phyloP scores from a whole-genome alignment of 2,888 invertebrate species.

The Troides aeacus region DNA sequence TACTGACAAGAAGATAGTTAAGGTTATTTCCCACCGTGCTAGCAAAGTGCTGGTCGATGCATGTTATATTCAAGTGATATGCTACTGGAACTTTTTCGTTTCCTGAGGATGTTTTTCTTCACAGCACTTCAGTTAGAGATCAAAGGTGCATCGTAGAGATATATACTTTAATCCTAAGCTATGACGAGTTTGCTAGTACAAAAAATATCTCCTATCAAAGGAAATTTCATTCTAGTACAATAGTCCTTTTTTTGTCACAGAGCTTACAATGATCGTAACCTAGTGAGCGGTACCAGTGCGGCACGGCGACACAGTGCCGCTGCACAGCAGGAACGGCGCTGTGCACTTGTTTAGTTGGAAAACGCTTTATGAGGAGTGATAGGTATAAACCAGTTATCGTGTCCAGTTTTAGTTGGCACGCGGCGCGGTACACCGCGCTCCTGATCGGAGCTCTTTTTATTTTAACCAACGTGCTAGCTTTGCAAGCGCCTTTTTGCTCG shows the following conservation, averaged over 20 bases:
- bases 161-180: too few relatives aligned
- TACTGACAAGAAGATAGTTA: too few relatives aligned
- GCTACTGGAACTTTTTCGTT: too few relatives aligned
- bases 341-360: conserved; percentile 34
- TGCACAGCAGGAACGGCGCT: conserved; percentile 4
- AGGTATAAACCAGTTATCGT: conserved; percentile 10
- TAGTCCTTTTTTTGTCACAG: conserved; percentile 11
- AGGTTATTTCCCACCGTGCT: too few relatives aligned
- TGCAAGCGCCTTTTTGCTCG: conserved; percentile 7
- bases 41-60: too few relatives aligned
- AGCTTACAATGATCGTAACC: conserved; percentile 31
- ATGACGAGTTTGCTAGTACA: too few relatives aligned
- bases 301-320: conserved; percentile 31
- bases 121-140: too few relatives aligned
- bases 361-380: conserved; percentile 33
- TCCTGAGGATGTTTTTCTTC: too few relatives aligned
- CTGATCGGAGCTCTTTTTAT: conserved; percentile 11
- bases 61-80: too few relatives aligned
- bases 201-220: too few relatives aligned
- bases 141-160: too few relatives aligned
- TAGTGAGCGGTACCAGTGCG: not conserved
- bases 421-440: not conserved
- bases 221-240: too few relatives aligned
- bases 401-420: conserved; percentile 23
- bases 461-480: conserved; percentile 6